These are phyloP conservation scores for Andrena praecox DNA, from an alignment of 2,888 invertebrate species.

Conservation along the genomic window DNA sequence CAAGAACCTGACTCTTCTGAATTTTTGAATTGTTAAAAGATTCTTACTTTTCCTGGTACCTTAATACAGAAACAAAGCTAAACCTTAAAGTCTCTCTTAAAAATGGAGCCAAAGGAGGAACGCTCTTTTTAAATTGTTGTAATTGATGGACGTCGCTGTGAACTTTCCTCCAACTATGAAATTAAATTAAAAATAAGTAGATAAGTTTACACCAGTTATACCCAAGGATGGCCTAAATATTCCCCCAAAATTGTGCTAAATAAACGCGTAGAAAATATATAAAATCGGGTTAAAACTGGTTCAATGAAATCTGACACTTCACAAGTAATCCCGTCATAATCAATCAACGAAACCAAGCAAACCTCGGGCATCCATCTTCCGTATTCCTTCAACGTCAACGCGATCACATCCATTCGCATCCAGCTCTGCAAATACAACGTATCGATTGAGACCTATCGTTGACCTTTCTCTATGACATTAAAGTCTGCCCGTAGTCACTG, in stretches of 20 bases:
- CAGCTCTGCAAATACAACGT: slow-evolving; percentile 13
- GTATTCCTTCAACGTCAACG: neutral
- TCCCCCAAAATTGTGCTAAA: neutral
- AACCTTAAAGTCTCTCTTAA: too few species aligned
- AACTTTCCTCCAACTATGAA: too few species aligned
- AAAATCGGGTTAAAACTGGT: neutral
- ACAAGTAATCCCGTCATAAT: neutral
- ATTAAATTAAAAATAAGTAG: too few species aligned
- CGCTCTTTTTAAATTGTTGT: too few species aligned
- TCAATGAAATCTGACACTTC: neutral
- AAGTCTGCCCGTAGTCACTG: slow-evolving; percentile 12
- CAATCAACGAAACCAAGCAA: neutral
- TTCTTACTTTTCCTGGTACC: neutral
- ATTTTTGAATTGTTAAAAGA: neutral
- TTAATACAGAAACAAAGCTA: neutral
- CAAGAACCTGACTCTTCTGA: too few species aligned
- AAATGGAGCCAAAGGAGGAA: too few species aligned
- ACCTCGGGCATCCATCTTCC: neutral
- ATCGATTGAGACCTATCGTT: slow-evolving; percentile 44
- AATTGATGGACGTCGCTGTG: too few species aligned
- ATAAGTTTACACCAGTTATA: too few species aligned
- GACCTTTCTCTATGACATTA: slow-evolving; percentile 41
- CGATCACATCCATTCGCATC: slow-evolving; percentile 18
- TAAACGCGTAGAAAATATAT: too few species aligned
- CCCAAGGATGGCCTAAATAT: neutral